Percentiles rank a stretch among this genome's conserved stretches.
phyloP scores from a whole-genome alignment of 1,140 invertebrate genomes.

The Calliphora vicina region DNA sequence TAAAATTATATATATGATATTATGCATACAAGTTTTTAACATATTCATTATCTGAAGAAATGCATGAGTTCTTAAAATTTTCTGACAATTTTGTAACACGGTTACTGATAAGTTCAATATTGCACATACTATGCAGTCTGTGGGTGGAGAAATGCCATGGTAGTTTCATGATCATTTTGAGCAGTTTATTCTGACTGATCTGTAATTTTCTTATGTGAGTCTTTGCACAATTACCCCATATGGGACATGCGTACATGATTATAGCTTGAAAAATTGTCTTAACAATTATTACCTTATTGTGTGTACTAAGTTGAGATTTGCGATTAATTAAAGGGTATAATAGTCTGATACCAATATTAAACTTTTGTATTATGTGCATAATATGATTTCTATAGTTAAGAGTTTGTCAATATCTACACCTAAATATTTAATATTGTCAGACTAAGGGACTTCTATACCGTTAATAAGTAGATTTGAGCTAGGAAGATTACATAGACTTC shows the following conservation, averaged over 20 bases:
- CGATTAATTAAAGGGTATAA: background rate
- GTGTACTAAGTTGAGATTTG: background rate
- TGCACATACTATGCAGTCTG: background rate
- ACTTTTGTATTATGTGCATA: background rate
- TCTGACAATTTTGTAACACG: background rate
- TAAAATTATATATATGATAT: too few relatives aligned
- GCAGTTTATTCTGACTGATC: conserved; percentile 33
- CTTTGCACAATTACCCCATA: conserved; percentile 1
- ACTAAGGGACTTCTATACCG: background rate
- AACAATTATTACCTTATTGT: background rate
- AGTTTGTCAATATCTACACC: background rate
- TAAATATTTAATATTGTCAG: background rate
- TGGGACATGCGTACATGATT: background rate
- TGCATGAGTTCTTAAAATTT: background rate
- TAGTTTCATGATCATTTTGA: background rate
- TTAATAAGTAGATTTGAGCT: background rate
- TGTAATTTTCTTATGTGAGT: conserved; percentile 1
- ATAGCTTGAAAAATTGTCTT: background rate
- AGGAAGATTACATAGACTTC: background rate
- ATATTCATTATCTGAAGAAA: background rate
- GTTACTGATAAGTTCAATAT: background rate
- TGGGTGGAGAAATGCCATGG: background rate
- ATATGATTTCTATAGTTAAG: background rate
- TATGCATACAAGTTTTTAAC: too few relatives aligned
- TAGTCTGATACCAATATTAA: background rate